Evolutionary conservation across 2,797 vertebrate genomes (phyloP).

Genomic region (Sebastolobus alascanus): DNA sequence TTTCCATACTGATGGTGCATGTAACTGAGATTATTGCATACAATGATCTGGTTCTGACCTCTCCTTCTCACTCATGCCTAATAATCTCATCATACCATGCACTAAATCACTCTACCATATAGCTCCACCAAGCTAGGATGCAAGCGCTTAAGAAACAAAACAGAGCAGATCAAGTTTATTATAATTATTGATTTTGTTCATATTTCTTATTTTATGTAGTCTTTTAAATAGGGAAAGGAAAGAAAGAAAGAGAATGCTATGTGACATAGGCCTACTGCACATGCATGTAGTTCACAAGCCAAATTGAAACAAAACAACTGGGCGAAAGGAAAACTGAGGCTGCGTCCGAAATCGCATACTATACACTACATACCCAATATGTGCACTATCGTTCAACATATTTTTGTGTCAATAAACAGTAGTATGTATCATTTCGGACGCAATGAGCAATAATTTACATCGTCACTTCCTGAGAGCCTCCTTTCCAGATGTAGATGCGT

Average conservation of each 20-base stretch:
- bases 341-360: too few species aligned
- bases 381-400: too few species aligned
- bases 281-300: not conserved
- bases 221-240: not conserved
- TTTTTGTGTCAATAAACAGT: too few species aligned
- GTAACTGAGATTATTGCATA: constrained; percentile 88
- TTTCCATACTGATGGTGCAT: constrained; percentile 80
- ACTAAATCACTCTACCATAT: constrained; percentile 66
- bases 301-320: not conserved
- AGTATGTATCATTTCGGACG: too few species aligned
- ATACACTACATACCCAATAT: fast-evolving
- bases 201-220: not conserved
- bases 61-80: constrained; percentile 81
- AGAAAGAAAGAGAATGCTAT: not conserved
- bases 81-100: constrained; percentile 83
- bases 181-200: constrained; percentile 5
- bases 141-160: not conserved
- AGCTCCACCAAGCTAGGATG: constrained; percentile 19
- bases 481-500: too few species aligned
- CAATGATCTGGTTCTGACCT: constrained; percentile 79
- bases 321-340: not conserved
- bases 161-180: constrained; percentile 2
- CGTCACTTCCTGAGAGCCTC: too few species aligned
- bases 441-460: too few species aligned
- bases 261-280: not conserved